A percentile compares a stretch with the other conserved stretches of the same genome.
Conservation (phyloP, 2,888 invertebrate species). For the Spodoptera littoralis region DNA sequence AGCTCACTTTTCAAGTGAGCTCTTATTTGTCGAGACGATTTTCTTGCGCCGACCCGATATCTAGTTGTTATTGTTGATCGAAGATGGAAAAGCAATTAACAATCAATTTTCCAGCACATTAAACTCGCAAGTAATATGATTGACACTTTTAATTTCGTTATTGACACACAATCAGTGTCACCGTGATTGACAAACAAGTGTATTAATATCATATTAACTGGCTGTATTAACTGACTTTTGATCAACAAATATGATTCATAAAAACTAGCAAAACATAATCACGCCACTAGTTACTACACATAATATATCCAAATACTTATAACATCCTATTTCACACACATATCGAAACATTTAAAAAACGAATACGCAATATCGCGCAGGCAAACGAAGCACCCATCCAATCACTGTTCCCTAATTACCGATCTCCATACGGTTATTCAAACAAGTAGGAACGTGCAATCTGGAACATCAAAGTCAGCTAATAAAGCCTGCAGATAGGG, state of each 20-base stretch:
- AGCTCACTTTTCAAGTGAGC: no score
- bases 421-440: conserved; percentile 52
- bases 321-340: no score
- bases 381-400: conserved; percentile 23
- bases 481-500: conserved; percentile 82
- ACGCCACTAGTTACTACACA: no score
- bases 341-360: conserved; percentile 9
- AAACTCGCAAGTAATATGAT: conserved; percentile 18
- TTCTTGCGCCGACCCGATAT: no score
- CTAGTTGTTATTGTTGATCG: no score
- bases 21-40: no score
- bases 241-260: no score
- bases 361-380: conserved; percentile 28
- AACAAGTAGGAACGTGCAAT: conserved; percentile 63
- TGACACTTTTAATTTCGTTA: conserved; percentile 46
- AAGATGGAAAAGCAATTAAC: conserved; percentile 30
- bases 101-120: conserved; percentile 13
- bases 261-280: background rate
- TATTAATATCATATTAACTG: no score
- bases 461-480: conserved; percentile 65
- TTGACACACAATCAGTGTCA: conserved; percentile 24
- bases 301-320: background rate
- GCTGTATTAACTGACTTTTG: no score
- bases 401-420: conserved; percentile 43
- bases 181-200: background rate